phyloP scores from a whole-genome alignment of 2,113 vertebrate genomes.

The Chionodraco myersi region DNA sequence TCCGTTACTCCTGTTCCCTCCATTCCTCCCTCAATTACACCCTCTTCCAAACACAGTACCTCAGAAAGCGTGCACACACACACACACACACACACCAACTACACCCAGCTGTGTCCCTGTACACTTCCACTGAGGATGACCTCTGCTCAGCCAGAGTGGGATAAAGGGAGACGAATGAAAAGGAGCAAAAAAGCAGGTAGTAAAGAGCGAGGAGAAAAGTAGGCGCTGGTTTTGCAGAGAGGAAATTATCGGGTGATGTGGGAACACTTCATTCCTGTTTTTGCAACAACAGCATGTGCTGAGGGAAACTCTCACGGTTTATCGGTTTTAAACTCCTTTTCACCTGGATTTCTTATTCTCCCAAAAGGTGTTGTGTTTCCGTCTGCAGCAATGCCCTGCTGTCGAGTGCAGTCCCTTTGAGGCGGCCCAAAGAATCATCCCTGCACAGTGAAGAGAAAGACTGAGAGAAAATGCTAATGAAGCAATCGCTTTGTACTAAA shows the following conservation, averaged over 20 bases:
- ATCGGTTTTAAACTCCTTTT: neutral
- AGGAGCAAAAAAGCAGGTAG: conserved; percentile 38
- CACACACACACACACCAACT: conserved; percentile 70
- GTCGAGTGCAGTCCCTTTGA: conserved; percentile 11
- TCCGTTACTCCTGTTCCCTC: conserved; percentile 77
- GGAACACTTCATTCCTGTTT: conserved; percentile 7
- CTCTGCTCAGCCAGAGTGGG: conserved; percentile 78
- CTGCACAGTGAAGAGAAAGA: neutral
- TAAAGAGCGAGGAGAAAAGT: conserved; percentile 40
- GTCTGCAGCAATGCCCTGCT: conserved; percentile 16
- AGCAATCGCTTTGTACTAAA: neutral
- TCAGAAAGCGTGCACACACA: conserved; percentile 23
- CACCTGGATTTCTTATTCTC: neutral
- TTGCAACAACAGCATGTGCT: neutral
- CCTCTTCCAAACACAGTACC: conserved; percentile 76
- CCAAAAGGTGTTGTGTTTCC: conserved; percentile 1
- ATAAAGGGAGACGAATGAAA: conserved; percentile 59
- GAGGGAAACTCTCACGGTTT: neutral
- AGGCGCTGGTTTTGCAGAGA: conserved; percentile 14
- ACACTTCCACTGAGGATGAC: conserved; percentile 83
- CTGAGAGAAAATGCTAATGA: neutral
- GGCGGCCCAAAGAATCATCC: neutral
- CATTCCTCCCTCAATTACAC: conserved; percentile 82
- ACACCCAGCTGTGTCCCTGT: conserved; percentile 86
- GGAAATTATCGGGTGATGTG: neutral